Evolutionary conservation across 2,888 invertebrate species (phyloP).

Genomic region (Furcula furcula): DNA sequence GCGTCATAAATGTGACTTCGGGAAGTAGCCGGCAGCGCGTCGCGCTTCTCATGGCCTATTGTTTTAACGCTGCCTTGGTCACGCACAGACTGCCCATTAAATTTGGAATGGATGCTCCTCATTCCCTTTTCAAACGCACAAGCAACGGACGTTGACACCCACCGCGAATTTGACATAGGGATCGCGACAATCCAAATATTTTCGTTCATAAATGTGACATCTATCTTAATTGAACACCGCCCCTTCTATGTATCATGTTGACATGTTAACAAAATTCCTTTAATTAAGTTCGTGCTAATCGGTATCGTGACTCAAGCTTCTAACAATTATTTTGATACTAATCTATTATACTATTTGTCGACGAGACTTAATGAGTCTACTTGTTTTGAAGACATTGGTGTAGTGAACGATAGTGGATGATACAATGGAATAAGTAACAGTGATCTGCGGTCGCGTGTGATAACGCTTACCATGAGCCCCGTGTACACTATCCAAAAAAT

Average conservation of each 20-base stretch:
- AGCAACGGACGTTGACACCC: slow-evolving; percentile 35
- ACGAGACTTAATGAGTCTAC: slow-evolving; percentile 58
- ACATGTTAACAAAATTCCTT: slow-evolving; percentile 58
- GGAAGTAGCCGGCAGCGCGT: slow-evolving; percentile 49
- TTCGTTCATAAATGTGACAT: slow-evolving; percentile 7
- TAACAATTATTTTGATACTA: slow-evolving; percentile 70
- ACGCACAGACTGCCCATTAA: slow-evolving; percentile 63
- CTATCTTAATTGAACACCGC: slow-evolving; percentile 38
- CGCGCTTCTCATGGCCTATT: slow-evolving; percentile 66
- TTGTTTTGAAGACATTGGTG: slow-evolving; percentile 53
- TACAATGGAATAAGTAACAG: slow-evolving; percentile 28
- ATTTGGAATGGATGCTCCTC: slow-evolving; percentile 56
- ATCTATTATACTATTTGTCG: slow-evolving; percentile 64
- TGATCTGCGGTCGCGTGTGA: slow-evolving; percentile 17
- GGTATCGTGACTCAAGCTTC: slow-evolving; percentile 62
- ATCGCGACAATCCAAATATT: slow-evolving; percentile 8
- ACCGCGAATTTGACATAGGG: slow-evolving; percentile 14
- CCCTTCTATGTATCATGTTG: slow-evolving; percentile 44
- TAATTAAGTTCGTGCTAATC: slow-evolving; percentile 64
- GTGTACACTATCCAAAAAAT: slow-evolving; percentile 62
- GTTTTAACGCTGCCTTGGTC: slow-evolving; percentile 68
- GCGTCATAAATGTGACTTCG: slow-evolving; percentile 65
- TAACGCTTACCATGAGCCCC: slow-evolving; percentile 48
- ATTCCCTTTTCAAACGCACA: slow-evolving; percentile 54
- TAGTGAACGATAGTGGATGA: slow-evolving; percentile 36